A percentile compares a stretch with the other conserved stretches of the same genome.
Evolutionary conservation across 2,797 vertebrate species (phyloP).

Genomic region (Paramormyrops hopkinsi): DNA sequence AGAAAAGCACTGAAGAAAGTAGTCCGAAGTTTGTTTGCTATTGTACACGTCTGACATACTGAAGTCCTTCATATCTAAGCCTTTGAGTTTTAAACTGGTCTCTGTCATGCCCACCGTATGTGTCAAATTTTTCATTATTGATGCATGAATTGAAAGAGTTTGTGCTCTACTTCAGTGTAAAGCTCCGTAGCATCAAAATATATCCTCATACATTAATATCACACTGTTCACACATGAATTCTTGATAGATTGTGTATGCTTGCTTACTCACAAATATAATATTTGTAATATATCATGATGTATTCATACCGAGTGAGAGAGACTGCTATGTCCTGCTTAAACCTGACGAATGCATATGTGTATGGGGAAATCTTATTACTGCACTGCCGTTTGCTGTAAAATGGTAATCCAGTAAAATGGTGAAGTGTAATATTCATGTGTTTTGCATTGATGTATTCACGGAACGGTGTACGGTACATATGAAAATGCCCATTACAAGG

Average conservation of each 20-base stretch:
- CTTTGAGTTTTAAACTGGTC: background rate
- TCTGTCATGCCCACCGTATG: background rate
- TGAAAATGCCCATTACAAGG: background rate
- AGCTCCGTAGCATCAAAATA: background rate
- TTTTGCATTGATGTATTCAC: background rate
- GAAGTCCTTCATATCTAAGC: no score
- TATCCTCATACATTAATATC: background rate
- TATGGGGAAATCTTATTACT: background rate
- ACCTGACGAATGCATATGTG: background rate
- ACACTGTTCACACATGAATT: background rate
- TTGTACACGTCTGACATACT: background rate
- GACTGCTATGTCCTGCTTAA: background rate
- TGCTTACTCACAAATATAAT: background rate
- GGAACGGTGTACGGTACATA: background rate
- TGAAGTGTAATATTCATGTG: background rate
- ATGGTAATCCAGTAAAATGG: background rate
- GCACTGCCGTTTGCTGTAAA: background rate
- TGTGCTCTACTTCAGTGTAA: background rate
- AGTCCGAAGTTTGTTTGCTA: background rate
- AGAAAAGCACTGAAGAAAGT: background rate
- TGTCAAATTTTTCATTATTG: background rate
- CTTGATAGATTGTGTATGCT: background rate
- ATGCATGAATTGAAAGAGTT: background rate
- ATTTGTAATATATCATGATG: background rate
- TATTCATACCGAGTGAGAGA: background rate